Evolutionary conservation across 2,113 vertebrate species (phyloP).

Genomic region (Daphoenositta chrysoptera): DNA sequence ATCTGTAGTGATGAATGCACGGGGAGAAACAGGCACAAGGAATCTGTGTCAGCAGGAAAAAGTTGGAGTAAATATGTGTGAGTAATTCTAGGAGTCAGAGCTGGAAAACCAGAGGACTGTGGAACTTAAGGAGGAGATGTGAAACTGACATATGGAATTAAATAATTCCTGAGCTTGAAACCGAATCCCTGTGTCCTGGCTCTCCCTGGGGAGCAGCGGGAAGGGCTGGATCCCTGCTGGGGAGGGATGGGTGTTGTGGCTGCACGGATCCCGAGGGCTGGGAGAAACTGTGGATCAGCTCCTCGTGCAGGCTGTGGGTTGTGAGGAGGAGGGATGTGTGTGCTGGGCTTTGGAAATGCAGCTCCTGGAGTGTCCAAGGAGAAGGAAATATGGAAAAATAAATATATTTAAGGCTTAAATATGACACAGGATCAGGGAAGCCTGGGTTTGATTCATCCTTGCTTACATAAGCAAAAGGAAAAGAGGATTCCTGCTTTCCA

Average conservation of each 20-base stretch:
- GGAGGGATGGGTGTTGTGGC: background rate
- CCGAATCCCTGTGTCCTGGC: background rate
- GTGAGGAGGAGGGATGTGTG: constrained; percentile 8
- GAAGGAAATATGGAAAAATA: background rate
- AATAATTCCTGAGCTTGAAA: background rate
- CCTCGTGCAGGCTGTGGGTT: background rate
- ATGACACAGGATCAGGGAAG: background rate
- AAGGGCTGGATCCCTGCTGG: background rate
- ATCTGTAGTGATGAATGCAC: background rate
- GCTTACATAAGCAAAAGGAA: background rate
- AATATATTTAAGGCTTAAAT: background rate
- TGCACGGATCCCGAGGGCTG: background rate
- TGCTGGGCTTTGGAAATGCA: background rate
- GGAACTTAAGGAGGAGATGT: background rate
- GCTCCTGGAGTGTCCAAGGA: constrained; percentile 1
- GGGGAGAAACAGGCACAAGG: background rate
- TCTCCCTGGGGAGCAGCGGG: background rate
- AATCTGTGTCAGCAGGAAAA: background rate
- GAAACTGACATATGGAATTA: background rate
- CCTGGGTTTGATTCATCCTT: background rate
- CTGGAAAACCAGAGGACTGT: background rate
- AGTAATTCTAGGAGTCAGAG: background rate
- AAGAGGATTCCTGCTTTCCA: background rate
- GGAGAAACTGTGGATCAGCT: background rate
- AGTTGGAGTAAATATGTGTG: background rate